Conservation (phyloP, 2,797 vertebrate species). For the Rousettus madagascariensis region DNA sequence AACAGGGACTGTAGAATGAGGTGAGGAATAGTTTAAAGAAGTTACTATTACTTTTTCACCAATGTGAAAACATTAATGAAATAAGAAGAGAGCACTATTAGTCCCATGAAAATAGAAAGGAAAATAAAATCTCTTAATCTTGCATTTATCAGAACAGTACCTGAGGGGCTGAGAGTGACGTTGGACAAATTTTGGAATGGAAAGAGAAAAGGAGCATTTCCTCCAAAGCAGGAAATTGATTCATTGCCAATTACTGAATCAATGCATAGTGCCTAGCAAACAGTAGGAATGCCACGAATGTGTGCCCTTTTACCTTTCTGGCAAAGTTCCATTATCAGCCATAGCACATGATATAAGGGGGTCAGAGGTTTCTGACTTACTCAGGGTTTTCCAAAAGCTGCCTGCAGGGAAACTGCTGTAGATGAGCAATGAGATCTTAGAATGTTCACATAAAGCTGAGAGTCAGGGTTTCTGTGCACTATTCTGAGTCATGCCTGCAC, state of each 20-base stretch:
- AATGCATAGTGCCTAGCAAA: background rate
- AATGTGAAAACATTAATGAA: background rate
- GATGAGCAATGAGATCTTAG: background rate
- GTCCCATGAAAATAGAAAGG: background rate
- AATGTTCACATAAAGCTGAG: background rate
- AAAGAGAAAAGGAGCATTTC: conserved; percentile 15
- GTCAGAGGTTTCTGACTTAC: background rate
- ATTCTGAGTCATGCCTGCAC: background rate
- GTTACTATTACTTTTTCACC: background rate
- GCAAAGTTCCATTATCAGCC: background rate
- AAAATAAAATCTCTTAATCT: background rate
- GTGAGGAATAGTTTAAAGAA: background rate
- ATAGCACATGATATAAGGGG: background rate
- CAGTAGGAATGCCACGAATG: background rate
- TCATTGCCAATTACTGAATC: background rate
- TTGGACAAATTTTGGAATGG: background rate
- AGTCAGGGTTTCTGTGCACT: background rate
- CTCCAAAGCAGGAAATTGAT: conserved; percentile 13
- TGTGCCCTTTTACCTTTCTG: background rate
- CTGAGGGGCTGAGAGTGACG: background rate
- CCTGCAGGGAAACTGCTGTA: background rate
- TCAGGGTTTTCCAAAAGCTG: background rate
- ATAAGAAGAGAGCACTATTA: background rate
- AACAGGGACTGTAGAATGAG: background rate
- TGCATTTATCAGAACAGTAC: background rate